Conservation (phyloP, 2,113 vertebrate genomes). For the Calypte anna region DNA sequence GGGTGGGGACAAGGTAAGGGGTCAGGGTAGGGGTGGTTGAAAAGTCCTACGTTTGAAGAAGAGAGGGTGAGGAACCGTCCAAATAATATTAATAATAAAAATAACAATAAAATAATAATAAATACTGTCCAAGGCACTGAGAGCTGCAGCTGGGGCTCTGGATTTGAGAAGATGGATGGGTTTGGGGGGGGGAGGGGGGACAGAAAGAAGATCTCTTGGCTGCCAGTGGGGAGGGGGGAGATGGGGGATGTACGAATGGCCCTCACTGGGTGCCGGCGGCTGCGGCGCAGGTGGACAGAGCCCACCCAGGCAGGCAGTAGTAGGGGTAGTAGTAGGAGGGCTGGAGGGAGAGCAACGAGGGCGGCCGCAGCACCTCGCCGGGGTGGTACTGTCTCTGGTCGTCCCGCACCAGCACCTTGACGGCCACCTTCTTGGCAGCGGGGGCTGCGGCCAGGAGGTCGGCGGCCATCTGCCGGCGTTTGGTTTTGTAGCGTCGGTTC, state of each 20-base stretch:
- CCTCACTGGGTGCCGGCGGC: conserved; percentile 75
- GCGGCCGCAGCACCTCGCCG: conserved; percentile 90
- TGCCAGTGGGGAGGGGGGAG: not conserved
- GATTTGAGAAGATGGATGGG: not conserved
- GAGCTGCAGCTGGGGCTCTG: conserved; percentile 13
- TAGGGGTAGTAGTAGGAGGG: conserved; percentile 95
- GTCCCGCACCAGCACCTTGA: conserved; percentile 96
- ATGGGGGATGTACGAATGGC: not conserved
- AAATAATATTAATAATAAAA: conserved; percentile 70
- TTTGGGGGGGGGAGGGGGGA: not conserved
- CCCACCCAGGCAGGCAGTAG: conserved; percentile 97
- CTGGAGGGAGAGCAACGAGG: conserved; percentile 88
- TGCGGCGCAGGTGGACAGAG: conserved; percentile 88
- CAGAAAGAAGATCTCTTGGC: conserved; percentile 6
- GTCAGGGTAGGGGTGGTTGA: not conserved
- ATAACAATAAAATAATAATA: conserved; percentile 74
- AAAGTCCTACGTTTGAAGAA: not conserved
- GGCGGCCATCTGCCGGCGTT: conserved; percentile 95
- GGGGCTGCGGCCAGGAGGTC: conserved; percentile 92
- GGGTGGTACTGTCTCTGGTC: conserved; percentile 98
- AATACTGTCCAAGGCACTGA: conserved; percentile 70
- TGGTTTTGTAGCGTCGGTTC: conserved; percentile 99
- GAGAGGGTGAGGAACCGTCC: conserved; percentile 33
- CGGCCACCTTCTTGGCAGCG: conserved; percentile 95
- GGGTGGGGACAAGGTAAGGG: not conserved